phyloP scores from a whole-genome alignment of 1,140 invertebrate species.

The Rhynchophorus ferrugineus region DNA sequence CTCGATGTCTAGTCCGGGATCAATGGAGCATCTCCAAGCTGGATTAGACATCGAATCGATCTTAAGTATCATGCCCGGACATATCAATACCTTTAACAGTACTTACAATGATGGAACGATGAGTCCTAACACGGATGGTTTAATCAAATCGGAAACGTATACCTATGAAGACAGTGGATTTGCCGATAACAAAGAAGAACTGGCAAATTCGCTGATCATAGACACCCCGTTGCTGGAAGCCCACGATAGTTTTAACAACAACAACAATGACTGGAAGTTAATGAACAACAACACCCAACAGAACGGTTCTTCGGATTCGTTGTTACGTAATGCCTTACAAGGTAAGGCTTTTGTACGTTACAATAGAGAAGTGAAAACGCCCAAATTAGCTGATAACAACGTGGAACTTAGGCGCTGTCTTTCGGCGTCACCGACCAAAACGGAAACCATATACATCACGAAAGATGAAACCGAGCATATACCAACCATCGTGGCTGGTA shows the following conservation, averaged over 20 bases:
- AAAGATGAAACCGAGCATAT: slow-evolving; percentile 41
- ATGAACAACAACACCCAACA: slow-evolving; percentile 30
- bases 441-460: slow-evolving; percentile 41
- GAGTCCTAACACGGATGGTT: slow-evolving; percentile 39
- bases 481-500: slow-evolving; percentile 41
- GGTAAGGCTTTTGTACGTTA: slow-evolving; percentile 57
- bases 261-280: slow-evolving; percentile 71
- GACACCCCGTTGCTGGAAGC: slow-evolving; percentile 46
- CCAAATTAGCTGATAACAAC: slow-evolving; percentile 42
- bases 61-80: slow-evolving; percentile 49
- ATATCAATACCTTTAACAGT: slow-evolving; percentile 47
- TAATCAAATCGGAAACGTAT: slow-evolving; percentile 56
- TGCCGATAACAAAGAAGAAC: slow-evolving; percentile 57
- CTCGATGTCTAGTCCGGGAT: slow-evolving; percentile 51
- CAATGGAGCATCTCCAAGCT: slow-evolving; percentile 48
- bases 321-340: slow-evolving; percentile 71
- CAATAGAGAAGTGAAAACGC: slow-evolving; percentile 38
- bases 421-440: slow-evolving; percentile 45
- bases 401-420: slow-evolving; percentile 43
- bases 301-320: slow-evolving; percentile 57
- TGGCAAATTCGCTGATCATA: slow-evolving; percentile 41
- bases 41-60: slow-evolving; percentile 58
- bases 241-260: slow-evolving; percentile 50
- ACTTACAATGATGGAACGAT: slow-evolving; percentile 41
- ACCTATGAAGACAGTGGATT: slow-evolving; percentile 63